A percentile compares a stretch with the other conserved stretches of the same genome.
These are phyloP conservation scores for Scartelaos histophorus DNA, from an alignment of 2,113 vertebrate species.

Conservation along the genomic window DNA sequence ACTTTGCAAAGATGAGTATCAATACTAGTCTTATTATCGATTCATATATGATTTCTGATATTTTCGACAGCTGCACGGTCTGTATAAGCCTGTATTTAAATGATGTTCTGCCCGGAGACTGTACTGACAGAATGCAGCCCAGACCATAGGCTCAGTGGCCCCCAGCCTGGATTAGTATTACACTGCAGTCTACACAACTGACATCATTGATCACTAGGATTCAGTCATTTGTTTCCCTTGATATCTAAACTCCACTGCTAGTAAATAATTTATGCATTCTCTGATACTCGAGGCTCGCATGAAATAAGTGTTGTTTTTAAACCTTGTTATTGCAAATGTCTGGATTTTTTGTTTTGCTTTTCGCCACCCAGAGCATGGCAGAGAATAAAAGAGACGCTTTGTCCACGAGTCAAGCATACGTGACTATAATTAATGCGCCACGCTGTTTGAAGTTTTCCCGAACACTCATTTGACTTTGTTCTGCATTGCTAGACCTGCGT, in stretches of 20 bases:
- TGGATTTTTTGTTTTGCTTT: constrained; percentile 3
- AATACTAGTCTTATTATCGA: no score
- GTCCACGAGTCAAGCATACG: constrained; percentile 45
- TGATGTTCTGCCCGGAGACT: not conserved
- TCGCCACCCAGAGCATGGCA: constrained; percentile 25
- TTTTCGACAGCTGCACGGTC: no score
- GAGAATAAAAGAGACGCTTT: constrained; percentile 46
- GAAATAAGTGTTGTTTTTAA: constrained; percentile 22
- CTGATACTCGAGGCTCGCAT: constrained; percentile 40
- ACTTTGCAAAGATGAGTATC: no score
- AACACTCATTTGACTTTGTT: constrained; percentile 55
- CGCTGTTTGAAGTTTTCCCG: constrained; percentile 61
- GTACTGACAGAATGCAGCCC: constrained; percentile 1
- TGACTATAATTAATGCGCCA: constrained; percentile 50
- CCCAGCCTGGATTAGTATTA: constrained; percentile 34
- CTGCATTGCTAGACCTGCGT: constrained; percentile 33
- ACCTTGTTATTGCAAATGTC: constrained; percentile 19
- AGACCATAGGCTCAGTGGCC: constrained; percentile 11
- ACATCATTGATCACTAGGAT: constrained; percentile 53
- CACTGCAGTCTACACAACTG: constrained; percentile 25
- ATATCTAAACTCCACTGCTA: constrained; percentile 39
- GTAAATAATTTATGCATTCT: constrained; percentile 63
- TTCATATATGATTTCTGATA: no score
- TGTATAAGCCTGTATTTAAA: no score
- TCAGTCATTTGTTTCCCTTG: constrained; percentile 46